Conservation (phyloP, 2,888 invertebrate genomes). For the Hydrotaea cyrtoneurina region DNA sequence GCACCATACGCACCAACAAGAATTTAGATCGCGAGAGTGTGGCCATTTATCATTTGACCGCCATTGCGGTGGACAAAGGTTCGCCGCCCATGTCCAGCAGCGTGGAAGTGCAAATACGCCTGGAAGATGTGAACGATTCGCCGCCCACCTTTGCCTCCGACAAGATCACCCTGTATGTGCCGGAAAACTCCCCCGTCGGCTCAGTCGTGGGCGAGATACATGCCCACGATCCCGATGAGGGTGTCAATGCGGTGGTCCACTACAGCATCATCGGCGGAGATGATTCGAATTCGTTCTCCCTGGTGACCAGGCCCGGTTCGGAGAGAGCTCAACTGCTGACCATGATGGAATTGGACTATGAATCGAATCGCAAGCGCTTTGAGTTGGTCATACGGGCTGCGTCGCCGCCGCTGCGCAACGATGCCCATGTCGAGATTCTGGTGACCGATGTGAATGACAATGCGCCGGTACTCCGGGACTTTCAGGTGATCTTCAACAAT, state of each 20-base stretch:
- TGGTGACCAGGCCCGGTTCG: conserved; percentile 90
- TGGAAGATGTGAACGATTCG: conserved; percentile 94
- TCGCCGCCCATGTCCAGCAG: conserved; percentile 87
- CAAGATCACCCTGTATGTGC: conserved; percentile 92
- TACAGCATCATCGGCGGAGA: conserved; percentile 97
- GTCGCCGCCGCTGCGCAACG: conserved; percentile 93
- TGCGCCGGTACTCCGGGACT: conserved; percentile 94
- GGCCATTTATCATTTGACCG: conserved; percentile 91
- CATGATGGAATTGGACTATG: conserved; percentile 96
- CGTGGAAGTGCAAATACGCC: conserved; percentile 88
- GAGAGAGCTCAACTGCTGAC: conserved; percentile 94
- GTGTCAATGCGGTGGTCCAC: conserved; percentile 93
- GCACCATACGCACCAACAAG: conserved; percentile 94
- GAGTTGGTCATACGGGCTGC: conserved; percentile 94
- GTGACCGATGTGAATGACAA: conserved; percentile 98
- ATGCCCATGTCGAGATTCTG: conserved; percentile 92
- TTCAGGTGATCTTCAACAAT: conserved; percentile 96
- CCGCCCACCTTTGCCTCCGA: conserved; percentile 95
- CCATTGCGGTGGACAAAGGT: conserved; percentile 94
- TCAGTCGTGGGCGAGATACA: conserved; percentile 95
- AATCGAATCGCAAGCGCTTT: conserved; percentile 94
- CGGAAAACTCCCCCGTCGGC: conserved; percentile 98
- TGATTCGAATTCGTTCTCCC: conserved; percentile 91
- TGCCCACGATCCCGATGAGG: conserved; percentile 96
- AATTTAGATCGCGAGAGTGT: conserved; percentile 95